phyloP scores from a whole-genome alignment of 2,888 invertebrate genomes.

The Limnephilus auricula region DNA sequence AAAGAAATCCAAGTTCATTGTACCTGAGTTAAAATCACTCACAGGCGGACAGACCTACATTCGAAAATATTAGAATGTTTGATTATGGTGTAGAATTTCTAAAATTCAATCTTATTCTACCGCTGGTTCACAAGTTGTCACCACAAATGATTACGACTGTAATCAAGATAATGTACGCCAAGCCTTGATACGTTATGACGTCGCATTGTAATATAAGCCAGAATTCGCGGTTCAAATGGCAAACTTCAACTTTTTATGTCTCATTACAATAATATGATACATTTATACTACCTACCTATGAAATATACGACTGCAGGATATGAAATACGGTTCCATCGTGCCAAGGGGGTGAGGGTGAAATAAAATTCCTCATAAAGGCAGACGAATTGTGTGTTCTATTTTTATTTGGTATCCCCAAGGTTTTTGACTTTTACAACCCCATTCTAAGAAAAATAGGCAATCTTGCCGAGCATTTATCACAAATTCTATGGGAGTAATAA shows the following conservation, averaged over 20 bases:
- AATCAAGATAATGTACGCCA: not conserved
- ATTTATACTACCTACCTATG: not conserved
- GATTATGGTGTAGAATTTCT: not conserved
- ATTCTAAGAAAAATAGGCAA: slow-evolving; percentile 46
- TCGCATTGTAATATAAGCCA: not conserved
- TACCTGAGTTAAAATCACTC: too few relatives aligned
- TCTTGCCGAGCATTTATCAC: slow-evolving; percentile 45
- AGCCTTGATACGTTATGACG: not conserved
- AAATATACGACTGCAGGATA: not conserved
- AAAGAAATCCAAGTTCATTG: too few relatives aligned
- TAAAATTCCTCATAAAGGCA: slow-evolving; percentile 20
- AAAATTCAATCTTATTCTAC: not conserved
- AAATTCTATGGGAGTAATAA: slow-evolving; percentile 28
- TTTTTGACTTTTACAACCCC: slow-evolving; percentile 45
- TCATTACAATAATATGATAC: slow-evolving; percentile 9
- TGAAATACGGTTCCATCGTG: not conserved
- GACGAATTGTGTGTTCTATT: slow-evolving; percentile 45
- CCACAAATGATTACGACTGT: not conserved
- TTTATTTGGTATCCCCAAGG: slow-evolving; percentile 33
- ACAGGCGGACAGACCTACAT: too few relatives aligned
- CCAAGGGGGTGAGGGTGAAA: not conserved
- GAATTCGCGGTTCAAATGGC: not conserved
- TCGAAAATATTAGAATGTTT: too few relatives aligned
- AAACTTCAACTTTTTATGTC: not conserved
- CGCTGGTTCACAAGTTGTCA: not conserved